Percentiles rank a stretch among this genome's conserved stretches.
These are phyloP conservation scores for Trilocha varians DNA, from an alignment of 2,888 invertebrate genomes.

Conservation along the genomic window DNA sequence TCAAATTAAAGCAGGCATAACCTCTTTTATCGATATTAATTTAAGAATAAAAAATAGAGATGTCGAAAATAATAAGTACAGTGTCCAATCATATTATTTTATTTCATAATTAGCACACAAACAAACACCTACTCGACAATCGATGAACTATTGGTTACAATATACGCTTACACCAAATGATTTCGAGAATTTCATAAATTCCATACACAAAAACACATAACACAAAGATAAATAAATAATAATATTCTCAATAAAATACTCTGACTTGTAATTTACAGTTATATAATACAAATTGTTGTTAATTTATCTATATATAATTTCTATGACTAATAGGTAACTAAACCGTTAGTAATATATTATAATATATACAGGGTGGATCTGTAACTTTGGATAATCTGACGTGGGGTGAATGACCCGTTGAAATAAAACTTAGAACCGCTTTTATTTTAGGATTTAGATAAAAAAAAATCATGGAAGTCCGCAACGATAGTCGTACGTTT, in stretches of 20 bases:
- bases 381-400: no score
- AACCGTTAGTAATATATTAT: constrained; percentile 43
- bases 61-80: no score
- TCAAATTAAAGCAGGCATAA: no score
- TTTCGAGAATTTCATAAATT: neutral
- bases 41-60: constrained; percentile 3
- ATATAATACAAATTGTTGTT: neutral
- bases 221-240: neutral
- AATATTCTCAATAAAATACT: neutral
- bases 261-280: neutral
- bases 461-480: no score
- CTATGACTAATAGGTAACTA: constrained; percentile 60
- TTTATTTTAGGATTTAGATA: no score
- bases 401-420: no score
- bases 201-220: neutral
- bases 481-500: no score
- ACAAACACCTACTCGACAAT: constrained; percentile 8
- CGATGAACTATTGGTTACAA: neutral
- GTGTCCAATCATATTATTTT: constrained; percentile 21
- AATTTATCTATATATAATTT: neutral
- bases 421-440: no score
- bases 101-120: constrained; percentile 29
- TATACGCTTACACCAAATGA: neutral
- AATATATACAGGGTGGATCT: no score
- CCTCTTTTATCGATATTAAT: neutral